Conservation (phyloP, 2,888 invertebrate genomes). For the Pseudanteris insignis region DNA sequence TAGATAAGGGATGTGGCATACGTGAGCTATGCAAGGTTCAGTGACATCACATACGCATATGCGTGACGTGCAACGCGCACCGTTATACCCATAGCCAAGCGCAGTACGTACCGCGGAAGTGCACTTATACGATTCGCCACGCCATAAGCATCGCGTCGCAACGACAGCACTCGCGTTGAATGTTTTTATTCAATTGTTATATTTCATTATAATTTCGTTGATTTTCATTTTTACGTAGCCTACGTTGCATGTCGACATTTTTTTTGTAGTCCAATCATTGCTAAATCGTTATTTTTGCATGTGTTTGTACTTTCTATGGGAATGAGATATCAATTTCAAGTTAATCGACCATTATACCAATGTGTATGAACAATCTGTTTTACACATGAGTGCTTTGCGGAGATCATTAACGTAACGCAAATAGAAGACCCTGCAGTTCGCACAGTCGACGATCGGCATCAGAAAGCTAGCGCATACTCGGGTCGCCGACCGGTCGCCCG, state of each 20-base stretch:
- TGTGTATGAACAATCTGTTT: too few species aligned
- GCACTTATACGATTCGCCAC: constrained; percentile 43
- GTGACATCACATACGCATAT: constrained; percentile 65
- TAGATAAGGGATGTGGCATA: constrained; percentile 32
- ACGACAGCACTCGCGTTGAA: constrained; percentile 28
- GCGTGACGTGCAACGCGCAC: constrained; percentile 63
- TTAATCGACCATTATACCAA: too few species aligned
- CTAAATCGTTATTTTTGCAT: too few species aligned
- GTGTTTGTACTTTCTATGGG: too few species aligned
- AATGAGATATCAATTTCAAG: too few species aligned
- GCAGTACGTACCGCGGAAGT: constrained; percentile 45
- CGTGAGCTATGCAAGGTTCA: constrained; percentile 58
- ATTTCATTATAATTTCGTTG: neutral
- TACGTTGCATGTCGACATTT: too few species aligned
- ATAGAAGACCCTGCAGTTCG: constrained; percentile 12
- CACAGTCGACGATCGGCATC: constrained; percentile 27
- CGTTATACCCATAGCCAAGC: constrained; percentile 56
- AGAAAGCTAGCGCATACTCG: constrained; percentile 42
- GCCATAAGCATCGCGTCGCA: constrained; percentile 46
- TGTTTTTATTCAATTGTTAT: too few species aligned
- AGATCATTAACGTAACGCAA: constrained; percentile 26
- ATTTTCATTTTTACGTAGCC: too few species aligned
- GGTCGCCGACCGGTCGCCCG: constrained; percentile 47
- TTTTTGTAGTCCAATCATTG: too few species aligned
- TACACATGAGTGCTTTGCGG: too few species aligned